Percentiles rank a stretch among this genome's conserved stretches.
phyloP scores from a whole-genome alignment of 2,797 vertebrate genomes.

The Falco peregrinus region DNA sequence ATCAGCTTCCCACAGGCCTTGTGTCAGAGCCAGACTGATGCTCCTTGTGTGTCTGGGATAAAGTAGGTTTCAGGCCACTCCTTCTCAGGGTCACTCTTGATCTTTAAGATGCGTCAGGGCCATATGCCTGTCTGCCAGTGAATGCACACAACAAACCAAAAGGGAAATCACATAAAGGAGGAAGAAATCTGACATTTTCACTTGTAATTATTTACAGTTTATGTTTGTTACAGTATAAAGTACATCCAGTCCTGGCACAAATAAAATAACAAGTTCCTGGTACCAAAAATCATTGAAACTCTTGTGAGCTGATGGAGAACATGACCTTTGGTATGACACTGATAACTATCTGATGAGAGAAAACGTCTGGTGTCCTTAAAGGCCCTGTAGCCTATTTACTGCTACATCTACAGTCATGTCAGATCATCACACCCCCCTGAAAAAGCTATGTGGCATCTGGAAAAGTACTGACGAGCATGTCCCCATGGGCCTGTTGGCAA shows the following conservation, averaged over 20 bases:
- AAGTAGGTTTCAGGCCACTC: background rate
- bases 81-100: background rate
- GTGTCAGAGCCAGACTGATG: background rate
- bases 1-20: accelerated
- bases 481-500: accelerated
- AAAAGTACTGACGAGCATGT: background rate
- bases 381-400: background rate
- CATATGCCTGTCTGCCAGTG: background rate
- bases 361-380: constrained; percentile 7
- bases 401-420: accelerated
- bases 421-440: background rate
- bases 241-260: background rate
- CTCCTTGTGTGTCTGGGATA: background rate
- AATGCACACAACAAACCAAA: background rate
- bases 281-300: background rate
- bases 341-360: background rate
- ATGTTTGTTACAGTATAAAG: background rate
- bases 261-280: background rate
- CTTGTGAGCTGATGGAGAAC: background rate
- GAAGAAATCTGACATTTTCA: background rate
- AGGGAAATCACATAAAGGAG: background rate
- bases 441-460: background rate
- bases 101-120: background rate
- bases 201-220: background rate
- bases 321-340: background rate